These are phyloP conservation scores for Dexiosoma caninum DNA, from an alignment of 2,888 invertebrate species.

Conservation along the genomic window DNA sequence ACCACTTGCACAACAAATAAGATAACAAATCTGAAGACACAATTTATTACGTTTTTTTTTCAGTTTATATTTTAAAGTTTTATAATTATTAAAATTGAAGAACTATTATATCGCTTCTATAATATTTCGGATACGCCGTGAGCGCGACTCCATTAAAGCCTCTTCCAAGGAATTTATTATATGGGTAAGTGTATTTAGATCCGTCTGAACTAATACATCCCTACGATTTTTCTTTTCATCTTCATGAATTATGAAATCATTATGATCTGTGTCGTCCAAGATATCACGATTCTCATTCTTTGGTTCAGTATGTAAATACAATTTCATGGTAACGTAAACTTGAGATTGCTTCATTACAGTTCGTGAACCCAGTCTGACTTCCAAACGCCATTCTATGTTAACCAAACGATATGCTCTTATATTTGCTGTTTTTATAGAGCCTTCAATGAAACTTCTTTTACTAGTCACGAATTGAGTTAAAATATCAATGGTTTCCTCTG, in stretches of 20 bases:
- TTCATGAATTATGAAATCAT: slow-evolving; percentile 67
- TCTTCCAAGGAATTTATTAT: slow-evolving; percentile 82
- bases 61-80: neutral
- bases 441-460: slow-evolving; percentile 74
- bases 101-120: slow-evolving; percentile 72
- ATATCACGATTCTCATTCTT: slow-evolving; percentile 75
- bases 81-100: no score
- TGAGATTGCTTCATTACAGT: slow-evolving; percentile 80
- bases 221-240: slow-evolving; percentile 74
- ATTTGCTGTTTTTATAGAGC: slow-evolving; percentile 75
- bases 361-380: slow-evolving; percentile 82
- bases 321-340: slow-evolving; percentile 81
- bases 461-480: slow-evolving; percentile 75
- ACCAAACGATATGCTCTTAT: slow-evolving; percentile 75
- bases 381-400: slow-evolving; percentile 83
- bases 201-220: slow-evolving; percentile 80
- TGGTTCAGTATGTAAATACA: slow-evolving; percentile 78
- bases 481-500: slow-evolving; percentile 71
- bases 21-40: no score
- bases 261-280: slow-evolving; percentile 66
- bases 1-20: no score
- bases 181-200: slow-evolving; percentile 81
- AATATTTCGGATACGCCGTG: slow-evolving; percentile 78
- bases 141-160: slow-evolving; percentile 82
- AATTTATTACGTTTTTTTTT: no score